Base-by-base conservation (phyloP, 1,140 invertebrate genomes). In the Paralvinella palmiformis region DNA sequence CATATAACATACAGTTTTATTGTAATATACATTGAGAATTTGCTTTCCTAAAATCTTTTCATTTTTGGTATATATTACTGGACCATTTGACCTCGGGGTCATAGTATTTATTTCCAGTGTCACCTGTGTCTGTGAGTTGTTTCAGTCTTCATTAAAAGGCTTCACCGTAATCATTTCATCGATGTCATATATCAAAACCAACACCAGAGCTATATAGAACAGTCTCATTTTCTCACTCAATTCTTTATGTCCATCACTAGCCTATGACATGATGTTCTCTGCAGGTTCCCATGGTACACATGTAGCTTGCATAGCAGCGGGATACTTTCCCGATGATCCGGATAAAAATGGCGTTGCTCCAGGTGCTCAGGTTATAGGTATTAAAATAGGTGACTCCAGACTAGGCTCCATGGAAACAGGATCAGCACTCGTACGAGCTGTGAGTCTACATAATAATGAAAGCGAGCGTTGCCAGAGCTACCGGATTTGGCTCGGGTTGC, bases 361-460 rank as follows among this genome's bases (percentile, higher is more conserved):
- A 4, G 96, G 96, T 55, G 95, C 95, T 5, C 93, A 98, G 83
- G 89, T 99, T 64, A 85, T 98, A 44, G 94, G 93, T 0, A 84
- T 98, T 32, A 90, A 88, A 29, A 95, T 99, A 67, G 93, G 86
- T 64, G 95, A 98, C 81, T 87, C 87, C 52, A 84, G 95, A 3
- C 81, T 98, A 1, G 77, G 87, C 4, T 91, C 91, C 3, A 98
- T 98, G 95, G 96, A 99, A 84, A 98, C 96, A 0, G 94, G 94
- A 17, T 89, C 92, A 0, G 90, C 91, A 0, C 75, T 99, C 2
- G 88, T 93, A 0, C 82, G 95, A 68, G 94, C 94, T 20, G 95
- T 96, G 84, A 89, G 70, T 91, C 66, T 33, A 57, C n/a, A 4
- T 57, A 20, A 36, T n/a, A 20, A 13, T 10, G 7, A 13, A 29